phyloP scores from a whole-genome alignment of 2,113 vertebrate genomes.

The Phocoena sinus region DNA sequence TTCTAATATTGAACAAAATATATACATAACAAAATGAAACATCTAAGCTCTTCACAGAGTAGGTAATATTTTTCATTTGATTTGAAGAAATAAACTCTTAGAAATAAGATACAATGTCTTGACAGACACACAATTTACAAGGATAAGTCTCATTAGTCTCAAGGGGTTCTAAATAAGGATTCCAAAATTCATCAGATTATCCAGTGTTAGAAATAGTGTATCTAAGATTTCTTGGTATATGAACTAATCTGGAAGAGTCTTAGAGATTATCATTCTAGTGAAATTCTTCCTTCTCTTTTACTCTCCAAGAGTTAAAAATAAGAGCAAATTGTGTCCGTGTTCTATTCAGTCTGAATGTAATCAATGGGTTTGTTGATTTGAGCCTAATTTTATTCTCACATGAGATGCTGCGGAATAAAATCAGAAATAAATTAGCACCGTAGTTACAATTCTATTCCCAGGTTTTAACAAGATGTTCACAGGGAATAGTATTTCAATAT shows the following conservation, averaged over 20 bases:
- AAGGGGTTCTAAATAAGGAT: not conserved
- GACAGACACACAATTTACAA: not conserved
- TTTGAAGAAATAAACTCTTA: not conserved
- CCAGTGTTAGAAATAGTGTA: not conserved
- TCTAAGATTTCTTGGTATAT: not conserved
- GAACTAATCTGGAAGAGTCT: not conserved
- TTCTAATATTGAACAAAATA: not conserved
- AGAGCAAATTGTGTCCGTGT: not conserved
- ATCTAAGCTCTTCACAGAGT: not conserved
- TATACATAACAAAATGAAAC: not conserved
- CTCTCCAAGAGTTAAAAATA: not conserved
- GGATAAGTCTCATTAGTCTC: not conserved
- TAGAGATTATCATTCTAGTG: not conserved
- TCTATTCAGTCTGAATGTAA: not conserved
- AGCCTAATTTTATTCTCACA: not conserved
- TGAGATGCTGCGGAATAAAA: not conserved
- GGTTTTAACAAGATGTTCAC: not conserved
- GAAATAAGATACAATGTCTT: not conserved
- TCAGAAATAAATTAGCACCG: not conserved
- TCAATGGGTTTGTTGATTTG: not conserved
- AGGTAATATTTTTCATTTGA: not conserved
- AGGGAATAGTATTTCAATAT: not conserved
- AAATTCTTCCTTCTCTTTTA: not conserved
- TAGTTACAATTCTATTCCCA: not conserved
- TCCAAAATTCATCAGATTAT: not conserved